A percentile compares a stretch with the other conserved stretches of the same genome.
phyloP scores from a whole-genome alignment of 2,888 invertebrate species.

The Augochlorella aurata region DNA sequence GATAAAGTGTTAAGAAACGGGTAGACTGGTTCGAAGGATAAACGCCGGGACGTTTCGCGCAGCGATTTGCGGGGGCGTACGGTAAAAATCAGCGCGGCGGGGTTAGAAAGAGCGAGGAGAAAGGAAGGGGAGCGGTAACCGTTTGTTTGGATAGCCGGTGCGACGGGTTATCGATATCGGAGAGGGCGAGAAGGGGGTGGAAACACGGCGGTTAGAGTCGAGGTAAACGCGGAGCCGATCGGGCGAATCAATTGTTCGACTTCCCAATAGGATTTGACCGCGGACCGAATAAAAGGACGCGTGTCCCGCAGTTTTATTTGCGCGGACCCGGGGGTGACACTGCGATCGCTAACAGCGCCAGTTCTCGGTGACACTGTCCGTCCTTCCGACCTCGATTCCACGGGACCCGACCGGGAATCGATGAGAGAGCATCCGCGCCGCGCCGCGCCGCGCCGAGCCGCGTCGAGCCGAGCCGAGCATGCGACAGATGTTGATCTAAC shows the following conservation, averaged over 20 bases:
- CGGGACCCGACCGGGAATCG: constrained; percentile 52
- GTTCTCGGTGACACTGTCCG: constrained; percentile 43
- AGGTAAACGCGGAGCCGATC: constrained; percentile 45
- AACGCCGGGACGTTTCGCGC: no score
- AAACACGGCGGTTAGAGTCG: constrained; percentile 28
- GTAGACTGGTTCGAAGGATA: no score
- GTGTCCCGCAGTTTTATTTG: constrained; percentile 42
- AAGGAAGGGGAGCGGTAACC: constrained; percentile 8
- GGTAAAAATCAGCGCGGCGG: background rate
- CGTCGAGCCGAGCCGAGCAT: constrained; percentile 11
- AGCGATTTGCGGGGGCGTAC: no score
- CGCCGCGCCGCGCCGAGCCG: background rate
- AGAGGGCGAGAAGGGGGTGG: background rate
- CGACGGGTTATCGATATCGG: constrained; percentile 35
- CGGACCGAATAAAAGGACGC: constrained; percentile 19
- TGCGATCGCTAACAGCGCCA: constrained; percentile 26
- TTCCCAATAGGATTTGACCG: constrained; percentile 47
- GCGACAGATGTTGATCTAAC: constrained; percentile 68
- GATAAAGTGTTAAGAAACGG: no score
- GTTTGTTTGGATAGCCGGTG: constrained; percentile 36
- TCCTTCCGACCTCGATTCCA: constrained; percentile 63
- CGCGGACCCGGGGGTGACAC: constrained; percentile 17
- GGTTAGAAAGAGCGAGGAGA: no score
- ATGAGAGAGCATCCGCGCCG: constrained; percentile 47
- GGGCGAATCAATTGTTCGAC: constrained; percentile 50